A percentile compares a stretch with the other conserved stretches of the same genome.
Conservation (phyloP, 30 jellyfish, hydroid and myxozoan genomes). For the Nemopilema nomurai region DNA sequence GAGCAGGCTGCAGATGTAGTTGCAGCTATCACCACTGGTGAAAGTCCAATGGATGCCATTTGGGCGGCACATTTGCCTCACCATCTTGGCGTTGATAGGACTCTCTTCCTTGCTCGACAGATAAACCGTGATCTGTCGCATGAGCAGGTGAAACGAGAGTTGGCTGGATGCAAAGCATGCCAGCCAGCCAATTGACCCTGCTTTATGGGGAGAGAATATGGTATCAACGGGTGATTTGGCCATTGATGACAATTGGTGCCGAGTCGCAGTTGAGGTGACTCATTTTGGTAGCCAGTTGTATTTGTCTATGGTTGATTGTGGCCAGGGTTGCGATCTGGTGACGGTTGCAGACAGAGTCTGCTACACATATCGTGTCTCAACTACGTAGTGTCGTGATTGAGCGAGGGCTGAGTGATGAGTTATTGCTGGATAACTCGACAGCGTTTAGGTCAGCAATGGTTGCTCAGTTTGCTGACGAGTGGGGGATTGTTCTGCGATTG, state of each 20-base stretch:
- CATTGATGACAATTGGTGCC: slow-evolving; percentile 1
- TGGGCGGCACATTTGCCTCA: not conserved
- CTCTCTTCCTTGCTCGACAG: not conserved
- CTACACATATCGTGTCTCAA: not conserved
- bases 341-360: slow-evolving; percentile 2
- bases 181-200: not conserved
- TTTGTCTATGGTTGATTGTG: slow-evolving; percentile 22
- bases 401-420: slow-evolving; percentile 31
- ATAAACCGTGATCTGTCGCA: too few species aligned
- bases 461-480: not conserved
- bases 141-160: slow-evolving; percentile 2
- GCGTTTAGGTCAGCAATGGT: not conserved
- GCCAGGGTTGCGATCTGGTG: slow-evolving; percentile 15
- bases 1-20: slow-evolving; percentile 3
- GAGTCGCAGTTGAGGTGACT: slow-evolving; percentile 23
- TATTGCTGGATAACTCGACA: slow-evolving; percentile 30
- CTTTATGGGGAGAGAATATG: not conserved
- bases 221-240: not conserved
- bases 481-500: not conserved
- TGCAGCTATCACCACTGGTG: slow-evolving; percentile 1
- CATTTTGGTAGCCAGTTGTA: not conserved
- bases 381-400: slow-evolving; percentile 3
- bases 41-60: slow-evolving; percentile 1
- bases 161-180: not conserved
- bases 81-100: slow-evolving; percentile 8